phyloP scores from a whole-genome alignment of 2,797 vertebrate genomes.

The Enteromius argenteus region DNA sequence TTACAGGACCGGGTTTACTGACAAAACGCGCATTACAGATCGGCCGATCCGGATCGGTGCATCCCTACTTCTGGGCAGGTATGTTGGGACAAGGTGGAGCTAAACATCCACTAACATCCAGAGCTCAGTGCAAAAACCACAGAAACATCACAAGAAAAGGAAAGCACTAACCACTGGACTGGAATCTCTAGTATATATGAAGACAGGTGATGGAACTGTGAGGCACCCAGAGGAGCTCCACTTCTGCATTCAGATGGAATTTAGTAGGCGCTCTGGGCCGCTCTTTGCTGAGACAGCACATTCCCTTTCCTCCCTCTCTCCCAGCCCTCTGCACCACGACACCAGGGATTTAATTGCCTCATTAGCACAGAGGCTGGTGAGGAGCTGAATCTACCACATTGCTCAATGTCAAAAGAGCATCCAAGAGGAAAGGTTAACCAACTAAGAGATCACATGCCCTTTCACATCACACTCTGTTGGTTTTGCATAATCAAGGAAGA shows the following conservation, averaged over 20 bases:
- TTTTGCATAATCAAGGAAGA: constrained; percentile 59
- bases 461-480: constrained; percentile 68
- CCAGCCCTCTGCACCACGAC: constrained; percentile 62
- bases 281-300: constrained; percentile 81
- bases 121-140: neutral
- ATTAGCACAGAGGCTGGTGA: constrained; percentile 77
- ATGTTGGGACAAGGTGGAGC: neutral
- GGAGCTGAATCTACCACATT: constrained; percentile 74
- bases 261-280: constrained; percentile 55
- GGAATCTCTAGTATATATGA: neutral
- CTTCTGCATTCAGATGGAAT: constrained; percentile 60
- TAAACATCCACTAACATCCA: neutral
- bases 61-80: neutral
- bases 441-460: constrained; percentile 71
- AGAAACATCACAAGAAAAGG: constrained; percentile 1
- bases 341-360: constrained; percentile 81
- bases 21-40: too few species aligned
- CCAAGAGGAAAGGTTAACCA: constrained; percentile 79
- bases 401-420: constrained; percentile 80
- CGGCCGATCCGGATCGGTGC: too few species aligned
- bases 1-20: too few species aligned
- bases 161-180: neutral
- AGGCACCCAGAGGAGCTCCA: constrained; percentile 50
- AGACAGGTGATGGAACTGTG: neutral
- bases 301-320: constrained; percentile 69